Conservation (phyloP, 2,113 vertebrate genomes). For the Protobothrops mucrosquamatus region DNA sequence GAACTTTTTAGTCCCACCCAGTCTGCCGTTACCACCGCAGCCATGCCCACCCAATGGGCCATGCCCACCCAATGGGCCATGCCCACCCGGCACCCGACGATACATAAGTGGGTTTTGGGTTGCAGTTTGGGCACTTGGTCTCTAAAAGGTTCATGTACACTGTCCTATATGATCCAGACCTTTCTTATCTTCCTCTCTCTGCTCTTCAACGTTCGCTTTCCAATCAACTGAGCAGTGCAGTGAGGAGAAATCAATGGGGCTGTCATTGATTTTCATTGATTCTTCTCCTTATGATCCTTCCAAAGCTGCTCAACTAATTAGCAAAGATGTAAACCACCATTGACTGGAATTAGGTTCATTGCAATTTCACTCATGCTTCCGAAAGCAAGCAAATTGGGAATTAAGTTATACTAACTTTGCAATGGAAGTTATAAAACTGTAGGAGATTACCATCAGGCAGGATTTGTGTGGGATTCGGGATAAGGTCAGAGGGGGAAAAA, state of each 20-base stretch:
- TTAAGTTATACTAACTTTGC: not conserved
- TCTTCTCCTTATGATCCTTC: not conserved
- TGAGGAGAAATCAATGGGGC: not conserved
- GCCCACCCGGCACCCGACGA: too few relatives aligned
- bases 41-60: too few relatives aligned
- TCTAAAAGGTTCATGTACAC: too few relatives aligned
- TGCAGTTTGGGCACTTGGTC: too few relatives aligned
- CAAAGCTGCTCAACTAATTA: not conserved
- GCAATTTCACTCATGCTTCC: not conserved
- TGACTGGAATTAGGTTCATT: not conserved
- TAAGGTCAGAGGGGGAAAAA: not conserved
- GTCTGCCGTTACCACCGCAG: too few relatives aligned
- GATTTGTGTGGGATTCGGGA: not conserved
- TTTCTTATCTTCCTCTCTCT: not conserved
- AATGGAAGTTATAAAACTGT: not conserved
- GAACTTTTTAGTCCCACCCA: too few relatives aligned
- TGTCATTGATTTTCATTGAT: not conserved
- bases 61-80: too few relatives aligned
- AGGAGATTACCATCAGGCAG: not conserved
- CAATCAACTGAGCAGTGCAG: not conserved
- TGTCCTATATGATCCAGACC: not conserved
- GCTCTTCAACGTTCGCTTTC: not conserved
- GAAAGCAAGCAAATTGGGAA: not conserved
- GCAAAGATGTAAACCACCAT: not conserved
- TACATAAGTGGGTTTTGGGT: too few relatives aligned